A percentile compares a stretch with the other conserved stretches of the same genome.
Evolutionary conservation across 2,113 vertebrate species (phyloP).

Genomic region (Corythornis vintsioides): DNA sequence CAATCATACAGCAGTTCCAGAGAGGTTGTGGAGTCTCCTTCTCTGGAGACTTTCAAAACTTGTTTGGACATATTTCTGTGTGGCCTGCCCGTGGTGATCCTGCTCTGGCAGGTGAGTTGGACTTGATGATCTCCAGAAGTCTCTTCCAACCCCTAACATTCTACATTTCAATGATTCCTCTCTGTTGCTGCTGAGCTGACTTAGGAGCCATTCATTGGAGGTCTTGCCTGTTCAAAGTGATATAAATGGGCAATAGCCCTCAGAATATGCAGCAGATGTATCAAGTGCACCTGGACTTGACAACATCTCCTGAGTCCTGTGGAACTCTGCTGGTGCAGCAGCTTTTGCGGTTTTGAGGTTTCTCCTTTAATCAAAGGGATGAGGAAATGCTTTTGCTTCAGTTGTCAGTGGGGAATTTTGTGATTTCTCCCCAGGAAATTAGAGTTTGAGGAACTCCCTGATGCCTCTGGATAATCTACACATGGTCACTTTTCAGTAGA

Average conservation of each 20-base stretch:
- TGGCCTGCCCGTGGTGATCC: too few species aligned
- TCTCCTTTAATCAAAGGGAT: not conserved
- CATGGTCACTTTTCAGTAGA: rapidly evolving
- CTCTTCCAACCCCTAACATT: too few species aligned
- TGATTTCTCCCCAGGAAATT: not conserved
- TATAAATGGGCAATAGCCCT: not conserved
- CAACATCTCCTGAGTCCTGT: not conserved
- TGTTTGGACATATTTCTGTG: too few species aligned
- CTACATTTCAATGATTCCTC: not conserved
- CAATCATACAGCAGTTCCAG: too few species aligned
- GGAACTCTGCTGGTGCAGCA: conserved; percentile 12
- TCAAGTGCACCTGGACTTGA: not conserved
- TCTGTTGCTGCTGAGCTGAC: not conserved
- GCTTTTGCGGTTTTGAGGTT: not conserved
- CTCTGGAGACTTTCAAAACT: too few species aligned
- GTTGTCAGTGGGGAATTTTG: not conserved
- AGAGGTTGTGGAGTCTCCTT: too few species aligned
- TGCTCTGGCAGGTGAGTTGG: too few species aligned
- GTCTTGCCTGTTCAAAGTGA: not conserved
- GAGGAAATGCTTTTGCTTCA: not conserved
- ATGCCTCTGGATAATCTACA: not conserved
- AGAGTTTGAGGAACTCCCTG: not conserved
- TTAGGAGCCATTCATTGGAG: not conserved
- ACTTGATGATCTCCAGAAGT: too few species aligned
- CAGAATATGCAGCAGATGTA: not conserved